A percentile compares a stretch with the other conserved stretches of the same genome.
These are phyloP conservation scores for Drosophila chauvacae DNA, from an alignment of 1,140 invertebrate species.

Conservation along the genomic window DNA sequence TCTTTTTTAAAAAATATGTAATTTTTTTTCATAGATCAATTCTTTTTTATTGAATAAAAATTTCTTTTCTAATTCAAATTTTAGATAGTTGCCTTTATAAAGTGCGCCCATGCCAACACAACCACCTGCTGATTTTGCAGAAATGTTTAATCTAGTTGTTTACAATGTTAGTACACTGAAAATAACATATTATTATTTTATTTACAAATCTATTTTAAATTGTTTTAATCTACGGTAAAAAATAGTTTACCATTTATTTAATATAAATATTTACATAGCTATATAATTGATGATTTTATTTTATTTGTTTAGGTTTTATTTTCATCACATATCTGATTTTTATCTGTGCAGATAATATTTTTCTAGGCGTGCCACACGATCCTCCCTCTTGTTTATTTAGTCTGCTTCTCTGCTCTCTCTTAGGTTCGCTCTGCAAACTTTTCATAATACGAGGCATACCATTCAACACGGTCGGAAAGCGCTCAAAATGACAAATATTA, in stretches of 20 bases:
- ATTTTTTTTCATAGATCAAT: too few species aligned
- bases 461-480: not conserved
- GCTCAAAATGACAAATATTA: not conserved
- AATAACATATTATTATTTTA: too few species aligned
- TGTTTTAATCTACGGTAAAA: rapidly evolving
- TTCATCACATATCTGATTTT: not conserved
- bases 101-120: not conserved
- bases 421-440: constrained; percentile 10
- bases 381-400: not conserved
- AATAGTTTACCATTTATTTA: too few species aligned
- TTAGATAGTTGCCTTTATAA: not conserved
- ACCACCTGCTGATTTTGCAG: constrained; percentile 1
- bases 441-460: not conserved
- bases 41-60: not conserved
- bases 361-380: constrained; percentile 22
- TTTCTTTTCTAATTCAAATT: not conserved
- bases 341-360: constrained; percentile 18
- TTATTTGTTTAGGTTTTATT: not conserved
- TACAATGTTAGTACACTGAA: constrained; percentile 5
- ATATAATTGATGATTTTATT: too few species aligned
- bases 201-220: not conserved
- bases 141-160: constrained; percentile 11
- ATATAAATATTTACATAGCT: not conserved
- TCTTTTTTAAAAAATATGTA: too few species aligned
- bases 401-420: constrained; percentile 5